Evolutionary conservation across 2,113 vertebrate species (phyloP).

Genomic region (Naja naja): DNA sequence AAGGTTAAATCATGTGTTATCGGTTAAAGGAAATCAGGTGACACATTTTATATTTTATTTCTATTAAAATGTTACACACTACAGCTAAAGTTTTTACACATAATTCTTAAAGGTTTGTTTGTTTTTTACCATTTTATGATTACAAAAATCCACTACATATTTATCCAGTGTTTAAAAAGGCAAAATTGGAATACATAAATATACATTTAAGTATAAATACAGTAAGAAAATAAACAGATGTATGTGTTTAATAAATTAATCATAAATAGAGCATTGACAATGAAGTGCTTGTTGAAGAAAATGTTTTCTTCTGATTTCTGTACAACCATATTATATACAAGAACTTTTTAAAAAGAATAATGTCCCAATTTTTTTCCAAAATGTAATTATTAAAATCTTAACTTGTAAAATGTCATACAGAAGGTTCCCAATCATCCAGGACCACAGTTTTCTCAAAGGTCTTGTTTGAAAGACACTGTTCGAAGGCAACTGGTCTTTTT

Average conservation of each 20-base stretch:
- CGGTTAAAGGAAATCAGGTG: background rate
- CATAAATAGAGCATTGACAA: conserved; percentile 74
- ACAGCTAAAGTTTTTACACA: conserved; percentile 23
- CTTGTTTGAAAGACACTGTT: background rate
- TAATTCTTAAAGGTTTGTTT: conserved; percentile 22
- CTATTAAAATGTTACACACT: conserved; percentile 56
- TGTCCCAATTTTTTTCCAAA: background rate
- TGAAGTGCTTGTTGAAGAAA: conserved; percentile 70
- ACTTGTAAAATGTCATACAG: background rate
- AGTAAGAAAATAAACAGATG: conserved; percentile 73
- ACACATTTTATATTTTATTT: conserved; percentile 27
- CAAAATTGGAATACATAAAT: conserved; percentile 68
- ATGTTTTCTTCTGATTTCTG: conserved; percentile 11
- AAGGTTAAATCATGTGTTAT: background rate
- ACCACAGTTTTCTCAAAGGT: background rate
- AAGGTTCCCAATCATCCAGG: background rate
- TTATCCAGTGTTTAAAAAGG: conserved; percentile 48
- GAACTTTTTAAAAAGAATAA: conserved; percentile 28
- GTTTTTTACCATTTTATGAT: conserved; percentile 31
- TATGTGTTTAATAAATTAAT: conserved; percentile 76
- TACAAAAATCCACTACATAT: conserved; percentile 48
- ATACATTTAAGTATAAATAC: conserved; percentile 76
- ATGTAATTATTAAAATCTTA: conserved; percentile 17
- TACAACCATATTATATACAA: conserved; percentile 32
- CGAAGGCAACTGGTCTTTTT: background rate